Evolutionary conservation across 92 coral and sea anemone genomes (phyloP), one percentile per base, ranked within the genome.

Genomic region (Epizoanthus stellaris): DNA sequence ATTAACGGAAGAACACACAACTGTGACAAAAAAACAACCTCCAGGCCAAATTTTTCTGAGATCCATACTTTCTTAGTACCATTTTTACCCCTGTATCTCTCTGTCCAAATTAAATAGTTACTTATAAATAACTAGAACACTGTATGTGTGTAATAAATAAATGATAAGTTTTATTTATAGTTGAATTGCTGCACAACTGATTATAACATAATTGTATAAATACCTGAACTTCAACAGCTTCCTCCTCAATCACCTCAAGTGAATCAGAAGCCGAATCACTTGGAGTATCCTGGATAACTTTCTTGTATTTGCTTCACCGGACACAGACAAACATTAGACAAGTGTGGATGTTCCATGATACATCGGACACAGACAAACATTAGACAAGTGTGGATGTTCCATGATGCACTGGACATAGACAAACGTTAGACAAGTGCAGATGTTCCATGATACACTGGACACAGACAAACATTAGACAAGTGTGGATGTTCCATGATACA

Each of bases 201-300:
- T 30, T 30, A 30, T 30, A 30, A 30, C 34, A 30, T 30, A 30
- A 47, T 47, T 4, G 10, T 12, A 1, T 39, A 38, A 36, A 38
- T 70, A 70, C 75, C 75, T 70, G 75, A 49, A 70, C 75, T 70
- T 70, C 75, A 14, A 42, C 43, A 70, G 75, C 75, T 6, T 70
- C 75, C 25, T 70, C 75, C 53, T 70, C 75, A 2, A 40, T 70
- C 21, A 70, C 25, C 7, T 38, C 75, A 1, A 4, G 56, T 16
- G 11, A 52, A 1, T 70, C 75, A 38, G 54, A 70, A 21, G 54
- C 25, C 3, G 21, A 36, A 15, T 38, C 49, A 40, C 75, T 70
- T 13, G 53, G 21, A 14, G 75, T 38, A 10, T 40, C 75, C 75
- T 70, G 75, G 15, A 36, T 49, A 39, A 49, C 49, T n/a, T 70